Conservation (phyloP, 2,888 invertebrate species). For the Ochropleura plecta region DNA sequence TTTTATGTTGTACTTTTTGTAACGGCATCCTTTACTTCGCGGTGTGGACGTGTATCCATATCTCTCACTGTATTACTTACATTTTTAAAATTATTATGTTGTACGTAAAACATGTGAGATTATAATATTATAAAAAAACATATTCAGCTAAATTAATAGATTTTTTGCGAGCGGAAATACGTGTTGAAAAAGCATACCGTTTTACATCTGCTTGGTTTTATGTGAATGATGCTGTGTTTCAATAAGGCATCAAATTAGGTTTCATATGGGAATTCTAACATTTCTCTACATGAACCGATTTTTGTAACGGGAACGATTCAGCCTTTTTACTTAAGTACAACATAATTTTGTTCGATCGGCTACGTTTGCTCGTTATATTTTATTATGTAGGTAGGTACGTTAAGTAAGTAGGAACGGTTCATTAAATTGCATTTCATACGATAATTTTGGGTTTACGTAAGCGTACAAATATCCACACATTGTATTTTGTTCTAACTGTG, state of each 20-base stretch:
- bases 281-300: constrained; percentile 35
- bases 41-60: not conserved
- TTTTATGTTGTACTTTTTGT: not conserved
- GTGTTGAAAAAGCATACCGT: constrained; percentile 30
- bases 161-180: not conserved
- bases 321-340: constrained; percentile 17
- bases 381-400: constrained; percentile 10
- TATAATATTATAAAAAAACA: constrained; percentile 1
- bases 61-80: not conserved
- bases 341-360: constrained; percentile 35
- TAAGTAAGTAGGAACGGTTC: constrained; percentile 24
- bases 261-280: constrained; percentile 15
- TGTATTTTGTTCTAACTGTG: not conserved
- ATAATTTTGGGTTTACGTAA: constrained; percentile 6
- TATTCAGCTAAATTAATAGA: constrained; percentile 30
- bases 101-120: not conserved
- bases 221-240: constrained; percentile 30
- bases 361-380: constrained; percentile 30
- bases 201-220: constrained; percentile 45
- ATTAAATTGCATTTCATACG: constrained; percentile 26
- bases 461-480: not conserved
- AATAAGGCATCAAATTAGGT: constrained; percentile 47
- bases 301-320: constrained; percentile 19
- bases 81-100: not conserved
- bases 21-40: not conserved